These are phyloP conservation scores for Paraescarpia echinospica DNA, from an alignment of 1,140 invertebrate genomes.

Conservation along the genomic window DNA sequence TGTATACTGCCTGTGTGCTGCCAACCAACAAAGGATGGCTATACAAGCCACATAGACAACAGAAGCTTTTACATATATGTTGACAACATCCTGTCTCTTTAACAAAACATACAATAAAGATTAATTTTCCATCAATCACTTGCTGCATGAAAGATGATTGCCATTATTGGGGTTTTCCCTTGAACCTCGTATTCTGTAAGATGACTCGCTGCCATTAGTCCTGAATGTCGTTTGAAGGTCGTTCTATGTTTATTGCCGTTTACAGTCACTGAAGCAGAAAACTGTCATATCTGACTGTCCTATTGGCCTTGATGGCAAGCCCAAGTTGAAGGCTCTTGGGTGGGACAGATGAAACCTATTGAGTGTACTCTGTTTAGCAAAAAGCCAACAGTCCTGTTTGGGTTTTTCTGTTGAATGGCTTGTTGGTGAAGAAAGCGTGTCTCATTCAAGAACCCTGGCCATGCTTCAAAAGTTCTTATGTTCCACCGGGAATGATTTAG, in stretches of 20 bases:
- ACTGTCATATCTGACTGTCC: neutral
- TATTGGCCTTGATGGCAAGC: neutral
- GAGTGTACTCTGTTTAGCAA: neutral
- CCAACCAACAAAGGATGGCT: neutral
- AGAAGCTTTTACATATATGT: neutral
- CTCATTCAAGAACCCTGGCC: neutral
- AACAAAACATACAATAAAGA: neutral
- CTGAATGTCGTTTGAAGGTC: neutral
- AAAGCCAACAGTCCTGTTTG: neutral
- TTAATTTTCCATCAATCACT: neutral
- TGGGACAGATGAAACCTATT: neutral
- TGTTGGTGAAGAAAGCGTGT: neutral
- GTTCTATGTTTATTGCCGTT: neutral
- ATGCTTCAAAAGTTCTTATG: neutral
- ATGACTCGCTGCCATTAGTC: neutral
- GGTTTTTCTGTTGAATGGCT: neutral
- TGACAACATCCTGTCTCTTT: neutral
- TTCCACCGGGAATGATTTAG: neutral
- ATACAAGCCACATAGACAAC: neutral
- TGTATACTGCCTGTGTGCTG: too few species aligned
- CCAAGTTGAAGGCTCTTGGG: neutral
- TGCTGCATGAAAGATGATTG: neutral
- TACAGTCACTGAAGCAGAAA: neutral
- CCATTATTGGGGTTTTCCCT: neutral
- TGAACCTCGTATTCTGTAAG: neutral